Evolutionary conservation across 2,113 vertebrate genomes (phyloP), one percentile per base, ranked within the genome.

Genomic region (Gasterosteus nipponicus): DNA sequence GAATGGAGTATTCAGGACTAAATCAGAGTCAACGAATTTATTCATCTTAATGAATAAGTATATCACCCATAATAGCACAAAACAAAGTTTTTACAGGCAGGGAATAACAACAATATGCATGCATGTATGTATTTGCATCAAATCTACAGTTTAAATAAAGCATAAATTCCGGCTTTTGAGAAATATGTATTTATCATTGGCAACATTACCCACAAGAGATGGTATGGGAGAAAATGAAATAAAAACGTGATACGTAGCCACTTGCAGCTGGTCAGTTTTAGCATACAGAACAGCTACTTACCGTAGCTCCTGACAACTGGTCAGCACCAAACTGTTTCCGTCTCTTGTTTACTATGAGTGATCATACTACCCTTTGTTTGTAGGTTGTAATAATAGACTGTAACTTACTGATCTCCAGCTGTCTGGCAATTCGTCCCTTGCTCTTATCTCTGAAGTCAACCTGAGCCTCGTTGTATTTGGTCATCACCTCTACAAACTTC

Each of bases 401-500:
- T 3, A 10, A 95, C 96, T 91, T 81, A 98, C 96, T 98, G 93
- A 98, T 98, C 88, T 98, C 96, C 75, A 97, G 94, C 85, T 97
- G 96, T 46, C 96, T 89, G 83, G 97, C 96, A 57, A 97, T 97
- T n/a, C 96, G 89, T 71, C 96, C 96, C 94, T 98, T 98, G 94
- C 96, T 97, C 77, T 96, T 96, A 68, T 97, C 96, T 86, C 95
- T 94, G 87, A 97, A 98, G 85, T 98, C 96, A 66, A 96, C 90
- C 82, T 98, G 96, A 53, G 96, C 96, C 69, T 96, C 95, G 5
- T 97, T 98, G 91, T 98, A 98, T 80, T 95, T 96, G 6, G 96
- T 97, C 96, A 98, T 98, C 86, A 97, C 96, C 77, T 98, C 96
- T 82, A 98, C 96, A 88, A 98, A 98, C 87, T 95, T 97, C 87